phyloP scores from a whole-genome alignment of 2,113 vertebrate species.

The Myxocyprinus asiaticus region DNA sequence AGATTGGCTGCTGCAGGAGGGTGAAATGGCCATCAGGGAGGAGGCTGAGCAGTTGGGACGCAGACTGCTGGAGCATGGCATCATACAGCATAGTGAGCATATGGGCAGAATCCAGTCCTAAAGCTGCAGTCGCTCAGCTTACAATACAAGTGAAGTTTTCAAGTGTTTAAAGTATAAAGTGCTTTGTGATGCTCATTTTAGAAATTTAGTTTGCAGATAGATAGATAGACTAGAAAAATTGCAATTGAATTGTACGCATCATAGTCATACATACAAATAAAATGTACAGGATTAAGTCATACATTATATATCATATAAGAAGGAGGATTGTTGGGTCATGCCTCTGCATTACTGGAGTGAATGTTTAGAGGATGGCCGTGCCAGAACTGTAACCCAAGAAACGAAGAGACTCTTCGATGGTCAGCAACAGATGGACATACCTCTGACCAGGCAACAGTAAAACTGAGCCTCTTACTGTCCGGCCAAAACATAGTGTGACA shows the following conservation, averaged over 20 bases:
- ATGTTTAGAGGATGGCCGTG: not conserved
- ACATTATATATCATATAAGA: no score
- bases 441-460: constrained; percentile 1
- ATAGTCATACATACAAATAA: no score
- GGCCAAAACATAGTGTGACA: no score
- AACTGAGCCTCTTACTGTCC: not conserved
- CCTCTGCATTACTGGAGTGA: no score
- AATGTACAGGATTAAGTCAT: no score
- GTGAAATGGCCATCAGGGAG: constrained; percentile 82
- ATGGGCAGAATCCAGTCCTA: not conserved
- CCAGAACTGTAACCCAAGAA: not conserved
- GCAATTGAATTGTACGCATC: no score
- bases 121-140: not conserved
- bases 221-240: no score
- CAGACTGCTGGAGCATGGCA: constrained; percentile 88
- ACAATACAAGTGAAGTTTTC: no score
- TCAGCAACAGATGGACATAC: constrained; percentile 46
- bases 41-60: constrained; percentile 87
- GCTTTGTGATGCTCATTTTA: no score
- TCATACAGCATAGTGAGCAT: constrained; percentile 92
- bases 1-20: constrained; percentile 91
- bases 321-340: no score
- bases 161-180: no score
- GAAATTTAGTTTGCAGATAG: no score
- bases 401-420: constrained; percentile 9